Evolutionary conservation across 2,113 vertebrate species (phyloP).

Genomic region (Albula glossodonta): DNA sequence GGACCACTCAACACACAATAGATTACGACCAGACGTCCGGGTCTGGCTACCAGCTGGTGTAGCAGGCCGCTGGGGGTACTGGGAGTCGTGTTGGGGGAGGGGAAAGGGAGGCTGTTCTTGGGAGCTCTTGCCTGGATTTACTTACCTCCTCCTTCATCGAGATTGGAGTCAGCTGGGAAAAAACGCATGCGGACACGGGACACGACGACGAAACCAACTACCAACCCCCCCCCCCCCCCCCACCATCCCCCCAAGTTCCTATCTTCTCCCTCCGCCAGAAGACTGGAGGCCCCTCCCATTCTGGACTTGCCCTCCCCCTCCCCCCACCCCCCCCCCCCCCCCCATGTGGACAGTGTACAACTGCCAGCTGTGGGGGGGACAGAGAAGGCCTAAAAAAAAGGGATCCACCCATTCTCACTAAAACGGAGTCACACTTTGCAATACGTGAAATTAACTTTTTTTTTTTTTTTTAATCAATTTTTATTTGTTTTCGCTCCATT

Average conservation of each 20-base stretch:
- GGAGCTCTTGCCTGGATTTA: conserved; percentile 80
- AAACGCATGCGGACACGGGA: conserved; percentile 82
- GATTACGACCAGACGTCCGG: conserved; percentile 97
- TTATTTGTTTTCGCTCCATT: not conserved
- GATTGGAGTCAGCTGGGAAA: conserved; percentile 70
- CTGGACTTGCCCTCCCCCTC: conserved; percentile 20
- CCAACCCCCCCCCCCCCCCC: not conserved
- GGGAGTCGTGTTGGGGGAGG: no score
- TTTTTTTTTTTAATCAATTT: conserved; percentile 51
- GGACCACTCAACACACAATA: conserved; percentile 97
- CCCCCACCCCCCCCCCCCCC: conserved; percentile 57
- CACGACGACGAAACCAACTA: conserved; percentile 55
- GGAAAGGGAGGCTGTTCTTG: conserved; percentile 62
- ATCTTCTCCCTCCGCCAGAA: not conserved
- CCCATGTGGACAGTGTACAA: conserved; percentile 73
- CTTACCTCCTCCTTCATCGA: conserved; percentile 59
- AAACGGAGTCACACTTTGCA: conserved; percentile 56
- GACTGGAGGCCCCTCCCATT: conserved; percentile 48
- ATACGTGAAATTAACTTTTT: conserved; percentile 39
- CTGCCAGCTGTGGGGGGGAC: conserved; percentile 72
- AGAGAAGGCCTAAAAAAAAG: conserved; percentile 57
- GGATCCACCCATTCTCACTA: conserved; percentile 68
- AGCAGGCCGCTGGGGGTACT: conserved; percentile 46
- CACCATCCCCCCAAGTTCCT: not conserved
- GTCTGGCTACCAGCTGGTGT: conserved; percentile 97